Conservation (phyloP, 2,113 vertebrate genomes). For the Chaenocephalus aceratus region DNA sequence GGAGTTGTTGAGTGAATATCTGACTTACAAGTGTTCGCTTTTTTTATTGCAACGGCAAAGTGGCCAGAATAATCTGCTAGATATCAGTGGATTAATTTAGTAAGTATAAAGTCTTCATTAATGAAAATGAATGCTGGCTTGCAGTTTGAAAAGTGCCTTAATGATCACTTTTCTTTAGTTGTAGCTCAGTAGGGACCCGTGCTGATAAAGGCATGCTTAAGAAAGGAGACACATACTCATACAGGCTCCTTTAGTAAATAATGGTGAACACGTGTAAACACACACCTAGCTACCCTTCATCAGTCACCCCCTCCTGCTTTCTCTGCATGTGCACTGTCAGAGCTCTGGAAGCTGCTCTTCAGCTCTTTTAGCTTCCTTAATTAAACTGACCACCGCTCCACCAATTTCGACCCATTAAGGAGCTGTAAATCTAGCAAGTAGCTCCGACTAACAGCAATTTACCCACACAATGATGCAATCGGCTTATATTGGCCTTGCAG, state of each 20-base stretch:
- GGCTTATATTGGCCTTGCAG: constrained; percentile 47
- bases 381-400: constrained; percentile 73
- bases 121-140: neutral
- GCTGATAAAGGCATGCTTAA: constrained; percentile 8
- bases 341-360: constrained; percentile 58
- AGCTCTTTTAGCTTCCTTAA: constrained; percentile 76
- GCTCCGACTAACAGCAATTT: constrained; percentile 69
- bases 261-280: constrained; percentile 62
- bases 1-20: too few species aligned
- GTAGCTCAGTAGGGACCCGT: neutral
- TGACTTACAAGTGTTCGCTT: too few species aligned
- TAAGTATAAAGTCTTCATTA: neutral
- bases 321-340: constrained; percentile 39
- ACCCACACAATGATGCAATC: constrained; percentile 65
- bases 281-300: constrained; percentile 35
- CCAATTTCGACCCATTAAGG: constrained; percentile 75
- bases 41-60: too few species aligned
- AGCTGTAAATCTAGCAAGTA: constrained; percentile 76
- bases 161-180: neutral
- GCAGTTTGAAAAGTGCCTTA: neutral
- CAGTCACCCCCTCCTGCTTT: constrained; percentile 10
- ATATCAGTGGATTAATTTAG: neutral
- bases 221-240: constrained; percentile 4
- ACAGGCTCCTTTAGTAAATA: constrained; percentile 53
- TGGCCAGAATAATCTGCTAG: too few species aligned